Evolutionary conservation across 2,888 invertebrate genomes (phyloP), one percentile per base, ranked within the genome.

Genomic region (Dasypolia templi): DNA sequence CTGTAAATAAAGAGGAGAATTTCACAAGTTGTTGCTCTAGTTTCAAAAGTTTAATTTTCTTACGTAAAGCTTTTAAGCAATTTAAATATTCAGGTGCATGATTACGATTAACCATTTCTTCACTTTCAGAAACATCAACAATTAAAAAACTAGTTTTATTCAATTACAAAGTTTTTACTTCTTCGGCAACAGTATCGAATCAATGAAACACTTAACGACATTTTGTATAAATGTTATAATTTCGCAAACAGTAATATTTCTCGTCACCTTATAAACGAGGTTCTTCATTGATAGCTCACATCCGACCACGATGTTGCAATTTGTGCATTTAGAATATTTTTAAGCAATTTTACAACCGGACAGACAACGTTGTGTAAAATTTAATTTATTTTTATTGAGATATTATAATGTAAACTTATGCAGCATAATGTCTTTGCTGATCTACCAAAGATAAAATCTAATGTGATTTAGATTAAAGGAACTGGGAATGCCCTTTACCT

Each of bases 291-390:
- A 68, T 68, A 44, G 39, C 29, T 53, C 51, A 53, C 56, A 72
- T 65, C 79, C 59, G 64, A 68, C 14, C 39, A n/a, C 3, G 3
- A 12, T 77, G 71, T 70, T 56, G 83, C 68, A 83, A 80, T 42
- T 14, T 63, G 46, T 78, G 59, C 64, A 65, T 78, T 80, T 65
- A 68, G 32, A 62, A 32, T 39, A 39, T 65, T 67, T 77, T 67
- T 56, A 53, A 56, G 62, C 76, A 65, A 72, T 76, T 70, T 76
- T 66, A 58, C 49, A 42, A 68, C 58, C 58, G 46, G 51, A 64
- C 56, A n/a, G 51, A 64, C 56, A n/a, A 35, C 51, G 3, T 82
- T 82, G 61, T 77, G 77, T 35, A 65, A 77, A 79, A 69, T 68
- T 49, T 49, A 63, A 55, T 14, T 11, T 26, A 35, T 6, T 19